Evolutionary conservation across 2,888 invertebrate genomes (phyloP), one percentile per base, ranked within the genome.

Genomic region (Drosophila rubida): DNA sequence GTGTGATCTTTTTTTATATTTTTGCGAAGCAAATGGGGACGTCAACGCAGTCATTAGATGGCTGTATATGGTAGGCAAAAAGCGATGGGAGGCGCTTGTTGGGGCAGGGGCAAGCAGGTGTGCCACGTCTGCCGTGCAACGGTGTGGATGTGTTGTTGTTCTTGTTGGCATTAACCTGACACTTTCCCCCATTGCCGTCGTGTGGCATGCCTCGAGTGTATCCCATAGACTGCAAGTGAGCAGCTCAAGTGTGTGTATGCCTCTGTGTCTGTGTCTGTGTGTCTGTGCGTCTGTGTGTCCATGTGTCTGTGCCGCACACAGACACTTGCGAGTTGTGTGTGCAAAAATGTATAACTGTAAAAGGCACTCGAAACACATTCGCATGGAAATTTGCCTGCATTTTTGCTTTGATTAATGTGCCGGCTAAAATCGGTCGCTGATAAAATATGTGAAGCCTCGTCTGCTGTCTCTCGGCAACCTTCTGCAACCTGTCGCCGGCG

Each of bases 281-380:
- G n/a, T n/a, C n/a, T n/a, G n/a, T n/a, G n/a, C n/a, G n/a, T n/a
- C n/a, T n/a, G n/a, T n/a, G n/a, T n/a, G n/a, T 19, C 22, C 35
- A 7, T 55, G 6, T 35, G 22, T 25, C n/a, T 27, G 41, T 37
- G 9, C 11, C 44, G 5, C 13, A 13, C 35, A 13, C 35, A 7
- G 5, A 37, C 13, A 37, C 13, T 7, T 45, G 55, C 30, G 42
- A 46, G 48, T 57, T 71, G 64, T 65, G 79, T 78, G 59, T 68
- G 73, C 41, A 69, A 44, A 75, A 88, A 82, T 88, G 76, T 82
- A 88, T 86, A 82, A 88, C 81, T 86, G 87, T 67, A 78, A 80
- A 86, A 88, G 88, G 87, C 88, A 86, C 81, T 82, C 74, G 88
- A 88, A 82, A 70, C 87, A 86, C 87, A 82, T 68, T 83, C 81